These are phyloP conservation scores for Siniperca chuatsi DNA, from an alignment of 2,113 vertebrate species.

Conservation along the genomic window DNA sequence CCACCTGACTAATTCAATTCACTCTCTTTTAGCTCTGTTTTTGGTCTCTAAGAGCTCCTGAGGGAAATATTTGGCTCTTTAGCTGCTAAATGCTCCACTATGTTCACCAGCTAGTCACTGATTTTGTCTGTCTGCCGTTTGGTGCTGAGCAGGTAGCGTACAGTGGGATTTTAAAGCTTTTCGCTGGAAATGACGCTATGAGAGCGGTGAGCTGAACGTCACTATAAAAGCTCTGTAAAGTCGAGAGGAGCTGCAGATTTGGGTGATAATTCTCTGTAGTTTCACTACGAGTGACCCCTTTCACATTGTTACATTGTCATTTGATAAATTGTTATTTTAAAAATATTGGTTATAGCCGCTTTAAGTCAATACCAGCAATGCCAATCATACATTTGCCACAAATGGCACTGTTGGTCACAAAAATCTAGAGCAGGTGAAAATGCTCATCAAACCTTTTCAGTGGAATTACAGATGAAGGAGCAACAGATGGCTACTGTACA, in stretches of 20 bases:
- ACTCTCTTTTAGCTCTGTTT: not conserved
- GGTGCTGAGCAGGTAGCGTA: not conserved
- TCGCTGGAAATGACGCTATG: not conserved
- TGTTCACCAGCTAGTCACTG: not conserved
- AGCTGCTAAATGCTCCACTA: not conserved
- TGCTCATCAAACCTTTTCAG: slow-evolving; percentile 41
- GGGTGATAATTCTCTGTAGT: no score
- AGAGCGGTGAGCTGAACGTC: not conserved
- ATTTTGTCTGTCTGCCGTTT: not conserved
- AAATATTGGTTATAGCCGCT: not conserved
- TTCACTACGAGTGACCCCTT: not conserved
- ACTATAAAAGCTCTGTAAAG: not conserved
- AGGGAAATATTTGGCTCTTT: not conserved
- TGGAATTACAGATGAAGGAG: slow-evolving; percentile 48
- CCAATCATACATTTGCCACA: not conserved
- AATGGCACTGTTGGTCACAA: not conserved
- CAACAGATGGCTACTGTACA: slow-evolving; percentile 57
- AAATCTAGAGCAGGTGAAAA: slow-evolving; percentile 16
- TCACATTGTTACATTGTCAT: not conserved
- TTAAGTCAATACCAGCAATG: not conserved
- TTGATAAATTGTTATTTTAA: not conserved
- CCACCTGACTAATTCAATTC: not conserved
- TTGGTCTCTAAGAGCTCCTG: not conserved
- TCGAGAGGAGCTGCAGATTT: no score
- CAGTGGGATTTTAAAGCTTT: not conserved